phyloP scores from a whole-genome alignment of 1,140 invertebrate species.

The Plodia interpunctella region DNA sequence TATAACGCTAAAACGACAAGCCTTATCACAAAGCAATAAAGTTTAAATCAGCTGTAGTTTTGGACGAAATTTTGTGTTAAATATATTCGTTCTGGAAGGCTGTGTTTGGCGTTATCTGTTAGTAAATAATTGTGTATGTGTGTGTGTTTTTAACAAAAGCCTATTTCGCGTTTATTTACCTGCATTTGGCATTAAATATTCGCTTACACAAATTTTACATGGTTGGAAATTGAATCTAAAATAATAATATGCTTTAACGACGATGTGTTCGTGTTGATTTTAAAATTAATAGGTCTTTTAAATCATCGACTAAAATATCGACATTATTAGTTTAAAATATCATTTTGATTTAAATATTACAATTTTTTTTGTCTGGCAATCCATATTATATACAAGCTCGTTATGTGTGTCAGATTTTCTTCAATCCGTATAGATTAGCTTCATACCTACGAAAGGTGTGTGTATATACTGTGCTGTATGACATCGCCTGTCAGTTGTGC shows the following conservation, averaged over 20 bases:
- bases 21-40: constrained; percentile 28
- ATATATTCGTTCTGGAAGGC: constrained; percentile 44
- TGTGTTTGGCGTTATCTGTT: constrained; percentile 39
- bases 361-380: no score
- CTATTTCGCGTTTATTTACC: neutral
- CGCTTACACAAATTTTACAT: neutral
- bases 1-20: constrained; percentile 22
- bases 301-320: no score
- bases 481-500: no score
- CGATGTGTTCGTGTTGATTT: neutral
- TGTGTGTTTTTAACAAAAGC: constrained; percentile 4
- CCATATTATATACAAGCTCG: no score
- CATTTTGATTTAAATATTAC: no score
- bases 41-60: constrained; percentile 23
- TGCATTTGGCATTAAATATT: neutral
- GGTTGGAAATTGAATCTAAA: neutral
- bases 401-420: no score
- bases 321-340: no score
- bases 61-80: constrained; percentile 35
- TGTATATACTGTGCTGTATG: no score
- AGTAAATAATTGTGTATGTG: constrained; percentile 47
- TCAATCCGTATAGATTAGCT: no score
- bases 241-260: neutral
- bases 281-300: no score
- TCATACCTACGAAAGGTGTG: no score